Evolutionary conservation across 2,113 vertebrate species (phyloP).

Genomic region (Prunella himalayana): DNA sequence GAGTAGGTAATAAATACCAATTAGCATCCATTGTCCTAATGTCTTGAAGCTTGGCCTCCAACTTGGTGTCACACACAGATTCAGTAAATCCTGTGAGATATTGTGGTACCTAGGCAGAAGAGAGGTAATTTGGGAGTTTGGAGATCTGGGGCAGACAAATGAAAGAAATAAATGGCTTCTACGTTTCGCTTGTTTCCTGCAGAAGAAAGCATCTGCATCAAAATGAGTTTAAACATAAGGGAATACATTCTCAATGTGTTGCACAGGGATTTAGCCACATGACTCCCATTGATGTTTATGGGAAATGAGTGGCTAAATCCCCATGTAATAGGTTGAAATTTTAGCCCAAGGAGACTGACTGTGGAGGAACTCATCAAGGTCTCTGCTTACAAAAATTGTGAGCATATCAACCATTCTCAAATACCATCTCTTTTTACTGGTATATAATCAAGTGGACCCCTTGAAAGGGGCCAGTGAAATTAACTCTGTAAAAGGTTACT

Average conservation of each 20-base stretch:
- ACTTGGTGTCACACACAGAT: background rate
- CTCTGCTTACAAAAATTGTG: conserved; percentile 38
- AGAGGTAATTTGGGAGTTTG: background rate
- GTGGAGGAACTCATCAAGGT: conserved; percentile 37
- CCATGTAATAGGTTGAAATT: conserved; percentile 62
- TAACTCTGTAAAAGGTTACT: conserved; percentile 2
- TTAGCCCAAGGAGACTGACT: conserved; percentile 58
- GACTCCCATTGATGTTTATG: conserved; percentile 53
- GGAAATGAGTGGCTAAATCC: conserved; percentile 61
- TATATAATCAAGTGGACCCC: background rate
- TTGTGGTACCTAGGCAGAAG: background rate
- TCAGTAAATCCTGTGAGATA: background rate
- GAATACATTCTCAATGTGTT: conserved; percentile 58
- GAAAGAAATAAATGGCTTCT: conserved; percentile 52
- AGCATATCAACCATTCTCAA: background rate
- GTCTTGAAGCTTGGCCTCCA: conserved; percentile 15
- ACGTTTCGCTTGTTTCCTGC: conserved; percentile 8
- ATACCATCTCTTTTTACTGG: background rate
- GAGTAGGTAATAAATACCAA: conserved; percentile 47
- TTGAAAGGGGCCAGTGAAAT: background rate
- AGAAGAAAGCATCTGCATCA: conserved; percentile 57
- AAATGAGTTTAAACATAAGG: conserved; percentile 58
- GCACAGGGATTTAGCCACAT: conserved; percentile 60
- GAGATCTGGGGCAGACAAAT: conserved; percentile 30
- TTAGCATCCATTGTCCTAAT: background rate